Base-by-base conservation (phyloP, 2,888 invertebrate species). In the Drosophila nr. perissopoda region DNA sequence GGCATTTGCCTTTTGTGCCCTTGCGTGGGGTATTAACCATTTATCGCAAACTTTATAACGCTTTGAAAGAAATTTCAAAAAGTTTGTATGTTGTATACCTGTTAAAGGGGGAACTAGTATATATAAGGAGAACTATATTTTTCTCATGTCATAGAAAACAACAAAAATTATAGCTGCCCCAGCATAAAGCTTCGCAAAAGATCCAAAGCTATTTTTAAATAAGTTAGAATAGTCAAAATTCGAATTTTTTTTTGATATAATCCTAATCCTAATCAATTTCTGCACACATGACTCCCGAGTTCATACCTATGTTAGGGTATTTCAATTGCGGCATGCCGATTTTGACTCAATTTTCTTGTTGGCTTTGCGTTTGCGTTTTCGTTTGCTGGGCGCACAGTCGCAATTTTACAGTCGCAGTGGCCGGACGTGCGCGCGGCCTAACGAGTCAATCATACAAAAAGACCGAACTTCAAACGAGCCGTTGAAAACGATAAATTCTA, bases 371-470 rank as follows among this genome's bases (percentile, higher is more conserved):
- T 74, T 67, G 70, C 76, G 63, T 66, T 76, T 71, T 68, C 75
- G 70, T 69, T 54, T 58, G 79, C 70, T 70, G 48, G 65, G 70
- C 67, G 77, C 70, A 71, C 86, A 84, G 87, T 90, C 88, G 88
- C 87, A 80, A 90, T 86, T 83, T 81, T 83, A 74, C 78, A 74
- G 76, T 90, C 89, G 88, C 61, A 75, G 74, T 27, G 78, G 75
- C 63, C 76, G 75, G 80, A 88, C 90, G 90, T 79, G 73, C 83
- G 84, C 70, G 79, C 82, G 82, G 70, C 69, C 72, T 74, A 79
- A 79, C 73, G 79, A 82, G 68, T 63, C 60, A 68, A 56, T 54
- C 49, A 61, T 21, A 2, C 42, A 60, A 49, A 38, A 51, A 48
- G 52, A 64, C 59, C 67, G 66, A 76, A 68, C 60, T 56, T 70